Evolutionary conservation across 2,888 invertebrate genomes (phyloP).

Genomic region (Chrysina gloriosa): DNA sequence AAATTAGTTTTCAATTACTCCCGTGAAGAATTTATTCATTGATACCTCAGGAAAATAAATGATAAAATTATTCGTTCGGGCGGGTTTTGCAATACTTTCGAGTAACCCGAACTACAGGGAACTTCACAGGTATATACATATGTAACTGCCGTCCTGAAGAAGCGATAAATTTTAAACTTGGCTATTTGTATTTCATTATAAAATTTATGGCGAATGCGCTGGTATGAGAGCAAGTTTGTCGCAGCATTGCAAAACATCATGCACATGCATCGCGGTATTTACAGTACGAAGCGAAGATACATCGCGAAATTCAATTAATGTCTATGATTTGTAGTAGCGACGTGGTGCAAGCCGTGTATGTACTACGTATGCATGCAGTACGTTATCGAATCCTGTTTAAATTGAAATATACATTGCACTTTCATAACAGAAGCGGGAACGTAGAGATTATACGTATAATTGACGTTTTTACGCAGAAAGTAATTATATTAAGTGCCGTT

Average conservation of each 20-base stretch:
- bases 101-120: too few species aligned
- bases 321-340: not conserved
- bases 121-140: too few species aligned
- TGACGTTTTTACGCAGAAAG: not conserved
- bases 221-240: not conserved
- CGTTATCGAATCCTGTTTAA: too few species aligned
- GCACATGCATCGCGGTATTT: not conserved
- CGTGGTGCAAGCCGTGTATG: too few species aligned
- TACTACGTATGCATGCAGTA: not conserved
- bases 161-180: not conserved
- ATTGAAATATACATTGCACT: too few species aligned
- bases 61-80: too few species aligned
- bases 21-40: too few species aligned
- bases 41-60: too few species aligned
- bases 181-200: not conserved
- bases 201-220: not conserved
- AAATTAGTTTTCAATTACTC: too few species aligned
- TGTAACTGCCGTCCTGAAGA: too few species aligned
- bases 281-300: not conserved
- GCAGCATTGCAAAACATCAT: not conserved
- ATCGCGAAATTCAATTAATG: not conserved
- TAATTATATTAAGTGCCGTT: not conserved
- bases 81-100: too few species aligned
- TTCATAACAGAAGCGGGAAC: too few species aligned
- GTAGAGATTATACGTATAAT: not conserved